Conservation (phyloP, 2,888 invertebrate genomes). For the Callimorpha dominula region DNA sequence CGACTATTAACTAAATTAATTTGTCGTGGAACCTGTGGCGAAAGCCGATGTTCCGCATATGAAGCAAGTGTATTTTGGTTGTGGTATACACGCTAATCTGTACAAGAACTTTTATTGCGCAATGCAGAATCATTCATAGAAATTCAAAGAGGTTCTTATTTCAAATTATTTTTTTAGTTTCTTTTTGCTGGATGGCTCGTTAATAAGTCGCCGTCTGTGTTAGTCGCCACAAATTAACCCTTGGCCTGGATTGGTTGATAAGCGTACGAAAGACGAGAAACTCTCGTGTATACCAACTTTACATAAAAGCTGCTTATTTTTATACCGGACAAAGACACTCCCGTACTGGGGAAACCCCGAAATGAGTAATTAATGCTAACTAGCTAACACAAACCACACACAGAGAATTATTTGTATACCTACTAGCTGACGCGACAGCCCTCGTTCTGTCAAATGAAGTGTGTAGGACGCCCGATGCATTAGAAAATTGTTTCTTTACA, state of each 20-base stretch:
- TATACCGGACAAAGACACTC: background rate
- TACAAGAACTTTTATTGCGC: background rate
- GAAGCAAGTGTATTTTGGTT: background rate
- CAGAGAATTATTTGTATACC: background rate
- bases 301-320: background rate
- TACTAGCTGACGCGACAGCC: no score
- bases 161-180: no score
- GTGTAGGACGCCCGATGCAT: no score
- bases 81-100: background rate
- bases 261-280: background rate
- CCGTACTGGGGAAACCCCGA: background rate
- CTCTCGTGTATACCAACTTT: background rate
- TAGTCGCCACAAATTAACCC: background rate
- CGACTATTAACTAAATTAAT: background rate
- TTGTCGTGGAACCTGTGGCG: background rate
- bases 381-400: background rate
- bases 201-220: background rate
- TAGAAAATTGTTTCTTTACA: no score
- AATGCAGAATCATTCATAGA: background rate
- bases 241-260: background rate
- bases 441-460: no score
- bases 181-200: background rate
- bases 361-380: background rate
- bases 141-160: background rate
- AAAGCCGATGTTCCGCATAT: background rate